Evolutionary conservation across 2,797 vertebrate genomes (phyloP), one percentile per base, ranked within the genome.

Genomic region (Podarcis siculus): DNA sequence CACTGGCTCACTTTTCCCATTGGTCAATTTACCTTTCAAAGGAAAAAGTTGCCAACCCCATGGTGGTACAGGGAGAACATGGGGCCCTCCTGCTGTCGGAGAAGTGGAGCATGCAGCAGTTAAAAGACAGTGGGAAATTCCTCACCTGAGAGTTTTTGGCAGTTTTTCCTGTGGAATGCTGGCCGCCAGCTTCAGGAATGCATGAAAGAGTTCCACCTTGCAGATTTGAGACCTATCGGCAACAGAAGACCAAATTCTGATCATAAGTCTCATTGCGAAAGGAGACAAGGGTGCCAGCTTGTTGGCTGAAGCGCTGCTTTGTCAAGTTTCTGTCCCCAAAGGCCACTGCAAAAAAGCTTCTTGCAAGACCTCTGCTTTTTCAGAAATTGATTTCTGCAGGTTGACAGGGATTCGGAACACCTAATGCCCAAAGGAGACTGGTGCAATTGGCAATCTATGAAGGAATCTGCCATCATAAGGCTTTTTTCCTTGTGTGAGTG

Each of bases 181-280:
- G 13, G 94, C 87, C 84, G 98, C 94, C 87, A 99, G 94, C 82
- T 97, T 97, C 96, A 97, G 95, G 95, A 99, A 99, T 5, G 93
- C 91, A 67, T 92, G 97, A 79, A 99, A 99, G n/a, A 99, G 96
- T 90, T 98, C 98, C 90, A 97, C 95, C 95, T 99, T 99, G 95
- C 98, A 98, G 92, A 99, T 97, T 64, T 95, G 96, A 87, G 99
- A 99, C 94, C 99, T 99, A 94, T 89, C 84, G 5, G 13, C 9
- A 66, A 94, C 15, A 35, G 83, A 32, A 71, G 76, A 61, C 19
- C 30, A 77, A 88, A 66, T 5, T 49, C 10, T 10, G 64, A 42
- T 66, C 19, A 72, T 19, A 30, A 10, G 49, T 9, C 42, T 17
- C 42, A 49, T 42, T 10, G 21, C 4, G 83, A 39, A 72, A 27